Base-by-base conservation (phyloP, 2,113 vertebrate genomes). In the Archilochus colubris region DNA sequence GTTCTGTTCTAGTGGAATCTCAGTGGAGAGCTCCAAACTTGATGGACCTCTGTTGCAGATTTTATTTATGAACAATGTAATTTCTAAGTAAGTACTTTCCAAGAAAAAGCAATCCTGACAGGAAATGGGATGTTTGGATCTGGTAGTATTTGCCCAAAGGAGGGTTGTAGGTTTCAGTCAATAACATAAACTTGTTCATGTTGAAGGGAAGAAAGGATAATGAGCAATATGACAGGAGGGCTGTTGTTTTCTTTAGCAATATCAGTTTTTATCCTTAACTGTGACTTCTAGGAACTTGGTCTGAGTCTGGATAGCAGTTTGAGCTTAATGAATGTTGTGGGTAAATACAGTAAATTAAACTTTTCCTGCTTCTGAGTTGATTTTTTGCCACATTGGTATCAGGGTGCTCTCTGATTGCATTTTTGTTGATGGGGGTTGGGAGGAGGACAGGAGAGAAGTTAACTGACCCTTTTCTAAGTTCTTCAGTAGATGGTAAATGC, bases 31-130 rank as follows among this genome's bases (percentile, higher is more conserved):
- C 93, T 96, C 98, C 83, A 98, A 98, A 92, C 70, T 97, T 18
- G 99, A 99, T 87, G 99, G 99, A 23, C 99, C 99, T 36, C 97
- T 99, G 82, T 95, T 99, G 85, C 99, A 99, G 91, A 98, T 99
- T 95, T 97, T 99, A 68, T 99, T 99, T 94, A 97, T 99, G 96
- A 99, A 99, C 97, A 99, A 99, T 95, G 93, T 92, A n/a, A 98
- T 99, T 93, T 99, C 99, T 86, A 99, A 99, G 99, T 99, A 98
- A 98, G 99, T 98, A 75, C 57, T 67, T 95, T 50, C 30, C 21
- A 89, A 91, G 62, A 58, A 74, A n/a, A 78, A 62, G 8, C 57
- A 69, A 62, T 11, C 63, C 58, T 69, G 38, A 2, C 3, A 16
- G 27, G 68, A 88, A 62, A n/a, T 22, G 13, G 13, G 15, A 12